Percentiles rank a stretch among this genome's conserved stretches.
phyloP scores from a whole-genome alignment of 2,113 vertebrate genomes.

The Lasiurus cinereus region DNA sequence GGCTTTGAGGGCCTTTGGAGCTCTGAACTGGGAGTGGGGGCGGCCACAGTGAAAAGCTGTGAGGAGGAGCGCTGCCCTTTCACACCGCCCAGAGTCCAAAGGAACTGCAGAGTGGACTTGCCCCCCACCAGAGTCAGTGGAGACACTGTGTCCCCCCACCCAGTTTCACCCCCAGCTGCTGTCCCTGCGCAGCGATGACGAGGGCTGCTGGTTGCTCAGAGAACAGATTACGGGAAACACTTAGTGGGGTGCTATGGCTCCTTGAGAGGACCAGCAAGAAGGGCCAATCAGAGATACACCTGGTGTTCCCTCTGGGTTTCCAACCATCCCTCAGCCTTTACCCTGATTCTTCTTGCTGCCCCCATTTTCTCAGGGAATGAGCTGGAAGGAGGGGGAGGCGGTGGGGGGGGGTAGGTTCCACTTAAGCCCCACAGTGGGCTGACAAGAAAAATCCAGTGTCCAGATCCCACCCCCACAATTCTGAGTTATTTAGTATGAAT shows the following conservation, averaged over 20 bases:
- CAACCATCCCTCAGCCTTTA: neutral
- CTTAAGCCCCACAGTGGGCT: neutral
- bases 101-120: neutral
- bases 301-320: neutral
- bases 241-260: neutral
- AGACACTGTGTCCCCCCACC: accelerated
- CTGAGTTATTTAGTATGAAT: neutral
- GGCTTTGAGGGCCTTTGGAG: neutral
- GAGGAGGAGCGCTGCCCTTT: too few species aligned
- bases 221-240: neutral
- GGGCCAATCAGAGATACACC: neutral
- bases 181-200: too few species aligned
- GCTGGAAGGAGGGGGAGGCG: too few species aligned
- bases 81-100: neutral
- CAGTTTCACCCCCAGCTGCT: neutral
- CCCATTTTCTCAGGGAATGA: neutral
- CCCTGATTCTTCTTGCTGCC: too few species aligned
- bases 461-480: neutral
- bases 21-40: neutral
- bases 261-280: neutral
- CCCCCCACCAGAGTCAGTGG: neutral
- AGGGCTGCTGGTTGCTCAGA: neutral
- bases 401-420: too few species aligned
- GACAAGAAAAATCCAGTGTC: neutral
- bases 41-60: neutral